Conservation (phyloP, 2,113 vertebrate species). For the Hydropotes inermis region DNA sequence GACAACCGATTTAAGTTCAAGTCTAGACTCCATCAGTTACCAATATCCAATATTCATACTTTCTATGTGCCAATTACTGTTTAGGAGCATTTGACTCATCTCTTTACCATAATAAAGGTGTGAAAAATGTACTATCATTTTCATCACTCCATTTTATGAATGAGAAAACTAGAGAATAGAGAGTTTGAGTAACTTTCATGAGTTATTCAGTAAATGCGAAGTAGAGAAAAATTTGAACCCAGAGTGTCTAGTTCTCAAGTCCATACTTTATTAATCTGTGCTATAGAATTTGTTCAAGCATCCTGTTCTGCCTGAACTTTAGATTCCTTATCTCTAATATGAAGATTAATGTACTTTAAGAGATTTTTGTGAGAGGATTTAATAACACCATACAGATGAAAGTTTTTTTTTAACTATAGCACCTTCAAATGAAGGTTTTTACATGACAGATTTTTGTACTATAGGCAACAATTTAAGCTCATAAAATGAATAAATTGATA, state of each 20-base stretch:
- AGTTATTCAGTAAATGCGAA: not conserved
- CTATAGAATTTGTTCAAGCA: not conserved
- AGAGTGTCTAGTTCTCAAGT: not conserved
- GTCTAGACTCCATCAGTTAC: not conserved
- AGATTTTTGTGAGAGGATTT: not conserved
- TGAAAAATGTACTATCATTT: not conserved
- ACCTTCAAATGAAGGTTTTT: not conserved
- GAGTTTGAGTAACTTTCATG: not conserved
- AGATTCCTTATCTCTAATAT: not conserved
- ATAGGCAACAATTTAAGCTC: not conserved
- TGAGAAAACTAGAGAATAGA: not conserved
- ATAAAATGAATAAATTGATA: conserved; percentile 18
- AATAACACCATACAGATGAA: not conserved
- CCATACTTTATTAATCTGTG: not conserved
- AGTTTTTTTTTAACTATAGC: not conserved
- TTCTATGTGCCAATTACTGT: not conserved
- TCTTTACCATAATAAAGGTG: not conserved
- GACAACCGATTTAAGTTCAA: not conserved
- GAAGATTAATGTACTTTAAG: not conserved
- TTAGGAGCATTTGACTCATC: not conserved
- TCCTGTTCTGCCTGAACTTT: not conserved
- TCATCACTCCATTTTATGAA: not conserved
- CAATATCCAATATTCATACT: not conserved
- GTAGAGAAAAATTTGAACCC: not conserved
- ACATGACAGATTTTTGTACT: not conserved